Evolutionary conservation across 1,140 invertebrate genomes (phyloP).

Genomic region (Nymphalis io): DNA sequence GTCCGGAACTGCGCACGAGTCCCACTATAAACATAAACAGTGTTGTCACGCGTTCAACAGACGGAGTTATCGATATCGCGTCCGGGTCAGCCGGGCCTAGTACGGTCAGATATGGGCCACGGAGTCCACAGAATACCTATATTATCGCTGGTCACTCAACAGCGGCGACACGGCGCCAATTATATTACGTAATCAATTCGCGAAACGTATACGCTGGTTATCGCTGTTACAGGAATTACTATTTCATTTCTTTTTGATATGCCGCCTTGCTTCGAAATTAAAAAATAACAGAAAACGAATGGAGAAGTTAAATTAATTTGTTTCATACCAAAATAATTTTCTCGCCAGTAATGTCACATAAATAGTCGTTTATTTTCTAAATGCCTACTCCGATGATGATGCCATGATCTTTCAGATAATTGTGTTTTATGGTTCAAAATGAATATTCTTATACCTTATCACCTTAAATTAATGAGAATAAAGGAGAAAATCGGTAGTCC

Average conservation of each 20-base stretch:
- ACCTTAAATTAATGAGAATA: no score
- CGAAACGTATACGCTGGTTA: constrained; percentile 5
- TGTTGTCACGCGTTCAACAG: constrained; percentile 62
- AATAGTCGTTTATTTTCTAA: no score
- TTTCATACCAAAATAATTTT: no score
- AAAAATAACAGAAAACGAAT: no score
- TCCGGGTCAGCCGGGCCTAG: constrained; percentile 64
- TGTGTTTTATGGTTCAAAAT: no score
- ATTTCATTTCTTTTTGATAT: not conserved
- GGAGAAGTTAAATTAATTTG: no score
- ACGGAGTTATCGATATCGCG: constrained; percentile 62
- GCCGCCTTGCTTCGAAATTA: no score
- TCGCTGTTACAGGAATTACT: not conserved
- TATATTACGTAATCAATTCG: constrained; percentile 27
- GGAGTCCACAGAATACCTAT: constrained; percentile 50
- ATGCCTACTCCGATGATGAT: no score
- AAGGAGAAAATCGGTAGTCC: no score
- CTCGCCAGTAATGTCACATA: no score
- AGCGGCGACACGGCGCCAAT: constrained; percentile 30
- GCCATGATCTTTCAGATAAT: no score
- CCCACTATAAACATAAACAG: constrained; percentile 57
- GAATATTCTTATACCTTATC: no score
- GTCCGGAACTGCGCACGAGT: constrained; percentile 46
- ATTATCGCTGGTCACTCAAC: constrained; percentile 26
- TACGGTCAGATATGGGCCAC: constrained; percentile 49